Evolutionary conservation across 1,140 invertebrate species (phyloP).

Genomic region (Amyelois transitella): DNA sequence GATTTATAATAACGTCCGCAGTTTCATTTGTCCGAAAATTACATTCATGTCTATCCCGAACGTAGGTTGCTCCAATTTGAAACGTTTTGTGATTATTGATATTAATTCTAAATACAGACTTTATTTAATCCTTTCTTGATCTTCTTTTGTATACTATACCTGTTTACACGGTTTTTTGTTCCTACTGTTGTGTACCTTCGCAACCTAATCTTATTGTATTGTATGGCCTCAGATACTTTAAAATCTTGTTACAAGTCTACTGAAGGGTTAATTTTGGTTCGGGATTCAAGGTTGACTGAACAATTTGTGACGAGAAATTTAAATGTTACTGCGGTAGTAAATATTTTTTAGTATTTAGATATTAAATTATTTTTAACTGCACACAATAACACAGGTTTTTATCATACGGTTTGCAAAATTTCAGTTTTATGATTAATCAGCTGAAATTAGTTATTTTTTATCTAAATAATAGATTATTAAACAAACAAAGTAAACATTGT

Average conservation of each 20-base stretch:
- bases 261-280: not conserved
- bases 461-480: too few species aligned
- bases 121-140: constrained; percentile 47
- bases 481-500: too few species aligned
- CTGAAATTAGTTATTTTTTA: too few species aligned
- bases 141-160: constrained; percentile 48
- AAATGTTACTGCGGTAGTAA: too few species aligned
- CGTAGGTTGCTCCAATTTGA: not conserved
- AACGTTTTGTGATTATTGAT: constrained; percentile 30
- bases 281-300: not conserved
- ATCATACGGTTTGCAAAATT: too few species aligned
- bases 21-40: constrained; percentile 66
- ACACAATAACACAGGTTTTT: too few species aligned
- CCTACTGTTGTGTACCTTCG: constrained; percentile 36
- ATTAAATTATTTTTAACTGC: too few species aligned
- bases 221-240: constrained; percentile 13
- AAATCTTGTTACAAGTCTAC: not conserved
- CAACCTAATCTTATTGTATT: constrained; percentile 34
- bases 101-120: constrained; percentile 36
- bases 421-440: too few species aligned
- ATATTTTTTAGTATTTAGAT: too few species aligned
- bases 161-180: constrained; percentile 42
- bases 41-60: constrained; percentile 21
- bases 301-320: not conserved
- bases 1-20: constrained; percentile 46